Evolutionary conservation across 2,888 invertebrate genomes (phyloP), one percentile per base, ranked within the genome.

Genomic region (Diloba caeruleocephala): DNA sequence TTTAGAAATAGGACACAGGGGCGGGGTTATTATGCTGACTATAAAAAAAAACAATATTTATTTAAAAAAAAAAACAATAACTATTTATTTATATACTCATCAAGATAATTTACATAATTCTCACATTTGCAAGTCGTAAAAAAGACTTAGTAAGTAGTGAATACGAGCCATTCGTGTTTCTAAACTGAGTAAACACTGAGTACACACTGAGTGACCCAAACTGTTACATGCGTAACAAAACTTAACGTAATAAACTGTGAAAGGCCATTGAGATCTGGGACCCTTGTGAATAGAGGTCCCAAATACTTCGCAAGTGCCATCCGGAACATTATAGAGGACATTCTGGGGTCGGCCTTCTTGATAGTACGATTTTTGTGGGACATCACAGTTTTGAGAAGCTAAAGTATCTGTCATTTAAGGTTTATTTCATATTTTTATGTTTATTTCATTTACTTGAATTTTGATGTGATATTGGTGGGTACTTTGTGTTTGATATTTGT

Each of bases 261-360:
- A 21, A 44, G 34, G 25, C 45, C 45, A 45, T 45, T 26, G 43
- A 46, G 55, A 44, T 34, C 52, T 41, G 26, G 17, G 17, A 58
- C 59, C 59, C 52, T 55, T n/a, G 36, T 34, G 45, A 63, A 64
- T 68, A 21, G 45, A 28, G 42, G 60, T 33, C 51, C 53, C 29
- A 44, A 67, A 68, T 68, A 60, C 46, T 60, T 60, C 23, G 56
- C 43, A 46, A 64, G 37, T 56, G 21, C 49, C 19, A 42, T 50
- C 23, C 42, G 45, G 29, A 26, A 15, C 26, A 36, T 68, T 54
- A 59, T 38, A 29, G 15, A 38, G 46, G 8, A 28, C 50, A 41
- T 56, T 56, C n/a, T n/a, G 44, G 45, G 46, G 12, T 12, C 7
- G 23, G 37, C 3, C 19, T n/a, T 10, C 13, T 49, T 38, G 29